Percentiles rank a stretch among this genome's conserved stretches.
Conservation (phyloP, 2,888 invertebrate genomes). For the Ophion obscuratus region DNA sequence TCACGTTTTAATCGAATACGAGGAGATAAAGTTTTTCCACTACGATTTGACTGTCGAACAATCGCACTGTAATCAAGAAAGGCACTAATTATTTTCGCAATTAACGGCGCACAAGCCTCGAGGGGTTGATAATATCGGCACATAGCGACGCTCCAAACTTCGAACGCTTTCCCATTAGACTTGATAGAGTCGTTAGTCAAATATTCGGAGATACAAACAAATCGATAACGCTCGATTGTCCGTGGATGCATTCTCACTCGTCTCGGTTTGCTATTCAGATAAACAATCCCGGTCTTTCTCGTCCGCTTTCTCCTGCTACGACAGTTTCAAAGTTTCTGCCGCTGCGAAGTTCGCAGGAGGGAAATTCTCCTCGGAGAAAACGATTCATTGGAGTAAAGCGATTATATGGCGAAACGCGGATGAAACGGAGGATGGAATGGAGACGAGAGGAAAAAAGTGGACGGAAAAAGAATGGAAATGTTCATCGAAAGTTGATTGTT, state of each 20-base stretch:
- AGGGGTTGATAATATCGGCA: slow-evolving; percentile 14
- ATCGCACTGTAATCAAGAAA: slow-evolving; percentile 9
- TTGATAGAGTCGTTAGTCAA: slow-evolving; percentile 65
- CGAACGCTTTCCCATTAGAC: slow-evolving; percentile 59
- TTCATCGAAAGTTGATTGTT: background rate
- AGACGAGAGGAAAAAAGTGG: background rate
- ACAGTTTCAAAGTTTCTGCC: slow-evolving; percentile 53
- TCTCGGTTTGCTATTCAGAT: slow-evolving; percentile 65
- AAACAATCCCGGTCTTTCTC: slow-evolving; percentile 49
- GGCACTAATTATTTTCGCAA: slow-evolving; percentile 52
- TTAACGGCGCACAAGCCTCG: slow-evolving; percentile 43
- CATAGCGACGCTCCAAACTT: slow-evolving; percentile 40
- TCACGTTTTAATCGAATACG: background rate
- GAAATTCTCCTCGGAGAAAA: slow-evolving; percentile 51
- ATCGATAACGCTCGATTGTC: slow-evolving; percentile 65
- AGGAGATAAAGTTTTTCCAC: background rate
- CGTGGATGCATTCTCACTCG: slow-evolving; percentile 57
- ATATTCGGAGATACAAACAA: slow-evolving; percentile 67
- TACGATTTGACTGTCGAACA: slow-evolving; percentile 22
- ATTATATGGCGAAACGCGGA: slow-evolving; percentile 29
- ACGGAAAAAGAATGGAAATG: slow-evolving; percentile 1
- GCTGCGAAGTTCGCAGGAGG: slow-evolving; percentile 35
- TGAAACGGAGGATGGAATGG: background rate
- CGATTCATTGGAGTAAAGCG: slow-evolving; percentile 41
- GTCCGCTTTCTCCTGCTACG: slow-evolving; percentile 31